These are phyloP conservation scores for Heliconius hewitsoni DNA, from an alignment of 1,140 invertebrate species.

Conservation along the genomic window DNA sequence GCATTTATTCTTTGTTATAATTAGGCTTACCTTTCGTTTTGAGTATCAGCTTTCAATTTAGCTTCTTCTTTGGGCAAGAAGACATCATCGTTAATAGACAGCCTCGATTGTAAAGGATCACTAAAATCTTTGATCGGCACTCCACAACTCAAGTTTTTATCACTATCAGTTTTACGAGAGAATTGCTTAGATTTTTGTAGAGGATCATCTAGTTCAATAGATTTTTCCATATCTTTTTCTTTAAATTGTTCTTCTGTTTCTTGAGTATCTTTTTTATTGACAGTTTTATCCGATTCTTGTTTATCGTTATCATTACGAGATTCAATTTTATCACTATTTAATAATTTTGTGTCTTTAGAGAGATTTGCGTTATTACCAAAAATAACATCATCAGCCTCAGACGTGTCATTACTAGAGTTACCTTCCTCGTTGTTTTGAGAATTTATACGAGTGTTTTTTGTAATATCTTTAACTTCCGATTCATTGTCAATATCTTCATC, in stretches of 20 bases:
- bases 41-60: slow-evolving; percentile 62
- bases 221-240: slow-evolving; percentile 18
- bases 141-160: slow-evolving; percentile 74
- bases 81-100: slow-evolving; percentile 83
- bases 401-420: slow-evolving; percentile 28
- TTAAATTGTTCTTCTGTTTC: slow-evolving; percentile 25
- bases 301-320: slow-evolving; percentile 27
- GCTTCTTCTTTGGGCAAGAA: slow-evolving; percentile 69
- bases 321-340: slow-evolving; percentile 27
- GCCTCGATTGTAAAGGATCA: slow-evolving; percentile 88
- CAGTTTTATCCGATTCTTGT: slow-evolving; percentile 16
- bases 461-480: slow-evolving; percentile 24
- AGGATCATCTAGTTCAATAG: slow-evolving; percentile 47
- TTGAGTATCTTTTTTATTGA: slow-evolving; percentile 11
- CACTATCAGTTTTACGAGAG: slow-evolving; percentile 62
- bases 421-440: slow-evolving; percentile 33
- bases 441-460: slow-evolving; percentile 11
- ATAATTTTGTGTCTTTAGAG: slow-evolving; percentile 7
- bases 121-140: slow-evolving; percentile 84
- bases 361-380: slow-evolving; percentile 17
- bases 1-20: too few species aligned
- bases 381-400: slow-evolving; percentile 33
- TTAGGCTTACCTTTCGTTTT: slow-evolving; percentile 61
- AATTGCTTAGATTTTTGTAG: slow-evolving; percentile 48
- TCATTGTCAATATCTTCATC: slow-evolving; percentile 51